Conservation (phyloP, 2,888 invertebrate genomes). For the Andrena fulva region DNA sequence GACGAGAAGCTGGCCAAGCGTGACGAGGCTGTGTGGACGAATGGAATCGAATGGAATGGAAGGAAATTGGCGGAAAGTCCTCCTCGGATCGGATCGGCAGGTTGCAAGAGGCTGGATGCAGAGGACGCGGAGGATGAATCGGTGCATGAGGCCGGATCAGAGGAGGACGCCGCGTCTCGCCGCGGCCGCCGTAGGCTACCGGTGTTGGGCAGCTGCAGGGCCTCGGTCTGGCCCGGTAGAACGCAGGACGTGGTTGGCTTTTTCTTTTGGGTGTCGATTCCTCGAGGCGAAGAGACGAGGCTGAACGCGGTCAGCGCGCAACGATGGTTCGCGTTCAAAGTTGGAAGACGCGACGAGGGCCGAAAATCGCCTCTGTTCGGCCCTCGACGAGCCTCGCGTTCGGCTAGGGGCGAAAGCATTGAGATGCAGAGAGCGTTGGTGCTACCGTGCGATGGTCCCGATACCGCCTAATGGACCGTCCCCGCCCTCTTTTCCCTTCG, state of each 20-base stretch:
- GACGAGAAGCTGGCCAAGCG: background rate
- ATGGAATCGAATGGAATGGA: background rate
- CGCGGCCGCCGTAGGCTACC: conserved; percentile 78
- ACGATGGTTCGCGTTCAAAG: conserved; percentile 28
- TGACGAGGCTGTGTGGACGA: background rate
- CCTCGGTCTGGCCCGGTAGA: conserved; percentile 52
- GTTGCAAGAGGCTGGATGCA: conserved; percentile 14
- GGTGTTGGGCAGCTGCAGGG: conserved; percentile 80
- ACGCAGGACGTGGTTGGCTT: conserved; percentile 26
- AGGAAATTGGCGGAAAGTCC: background rate
- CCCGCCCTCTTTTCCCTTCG: conserved; percentile 80
- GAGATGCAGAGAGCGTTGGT: conserved; percentile 84
- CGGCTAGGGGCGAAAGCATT: conserved; percentile 77
- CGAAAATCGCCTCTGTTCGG: conserved; percentile 65
- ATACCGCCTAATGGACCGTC: conserved; percentile 85
- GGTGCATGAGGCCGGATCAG: conserved; percentile 48
- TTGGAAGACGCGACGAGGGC: conserved; percentile 50
- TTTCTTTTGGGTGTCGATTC: conserved; percentile 49
- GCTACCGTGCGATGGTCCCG: conserved; percentile 85
- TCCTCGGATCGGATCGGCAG: conserved; percentile 21
- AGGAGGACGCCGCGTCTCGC: conserved; percentile 74
- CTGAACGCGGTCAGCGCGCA: conserved; percentile 12
- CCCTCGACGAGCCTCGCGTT: conserved; percentile 52
- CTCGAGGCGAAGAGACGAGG: conserved; percentile 8
- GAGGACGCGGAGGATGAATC: conserved; percentile 36